Percentiles rank a stretch among this genome's conserved stretches.
phyloP scores from a whole-genome alignment of 2,888 invertebrate species.

The Antitype chi region DNA sequence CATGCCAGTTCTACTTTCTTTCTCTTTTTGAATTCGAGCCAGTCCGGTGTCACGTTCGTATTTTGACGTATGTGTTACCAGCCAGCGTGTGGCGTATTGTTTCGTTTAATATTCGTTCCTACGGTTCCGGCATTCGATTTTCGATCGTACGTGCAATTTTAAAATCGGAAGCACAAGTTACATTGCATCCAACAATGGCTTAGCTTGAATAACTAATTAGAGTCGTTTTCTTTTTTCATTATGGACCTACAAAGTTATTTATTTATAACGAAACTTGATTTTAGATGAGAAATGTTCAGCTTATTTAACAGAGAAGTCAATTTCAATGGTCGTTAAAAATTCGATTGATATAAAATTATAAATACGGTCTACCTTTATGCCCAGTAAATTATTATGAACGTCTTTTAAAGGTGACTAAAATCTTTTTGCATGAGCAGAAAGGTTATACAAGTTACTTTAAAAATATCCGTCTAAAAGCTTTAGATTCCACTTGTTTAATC shows the following conservation, averaged over 20 bases:
- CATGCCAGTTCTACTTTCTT: slow-evolving; percentile 7
- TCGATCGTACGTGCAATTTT: not conserved
- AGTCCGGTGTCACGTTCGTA: slow-evolving; percentile 27
- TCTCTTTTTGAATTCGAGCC: slow-evolving; percentile 22
- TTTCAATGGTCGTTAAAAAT: no score
- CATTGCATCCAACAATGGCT: not conserved
- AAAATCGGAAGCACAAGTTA: not conserved
- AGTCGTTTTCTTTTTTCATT: not conserved
- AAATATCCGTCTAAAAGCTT: not conserved
- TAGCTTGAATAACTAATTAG: not conserved
- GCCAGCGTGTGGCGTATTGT: slow-evolving; percentile 27
- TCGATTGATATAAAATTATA: not conserved
- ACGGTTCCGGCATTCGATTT: slow-evolving; percentile 19
- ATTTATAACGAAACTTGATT: not conserved
- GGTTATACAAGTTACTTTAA: not conserved
- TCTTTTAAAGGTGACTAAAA: not conserved
- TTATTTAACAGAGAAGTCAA: no score
- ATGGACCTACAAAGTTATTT: not conserved
- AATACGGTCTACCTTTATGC: not conserved
- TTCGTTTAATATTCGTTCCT: slow-evolving; percentile 24
- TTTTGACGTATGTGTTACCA: slow-evolving; percentile 35
- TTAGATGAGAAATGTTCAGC: not conserved
- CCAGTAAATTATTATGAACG: not conserved
- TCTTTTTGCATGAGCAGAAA: no score
- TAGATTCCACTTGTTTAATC: not conserved